Evolutionary conservation across 2,888 invertebrate species (phyloP), one percentile per base, ranked within the genome.

Genomic region (Drosophila yooni): DNA sequence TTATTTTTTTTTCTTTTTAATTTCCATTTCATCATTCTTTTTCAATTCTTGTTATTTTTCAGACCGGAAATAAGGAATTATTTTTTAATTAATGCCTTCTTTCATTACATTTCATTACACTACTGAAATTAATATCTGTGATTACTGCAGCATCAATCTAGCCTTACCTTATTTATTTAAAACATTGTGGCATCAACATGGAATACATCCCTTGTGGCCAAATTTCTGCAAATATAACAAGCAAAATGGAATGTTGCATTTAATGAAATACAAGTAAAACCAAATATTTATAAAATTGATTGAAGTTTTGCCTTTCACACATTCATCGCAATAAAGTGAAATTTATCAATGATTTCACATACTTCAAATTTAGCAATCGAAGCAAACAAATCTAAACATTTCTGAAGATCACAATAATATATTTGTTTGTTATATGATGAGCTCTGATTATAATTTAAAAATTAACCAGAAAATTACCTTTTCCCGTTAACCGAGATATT

Each of bases 401-500:
- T 40, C n/a, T n/a, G 10, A n/a, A n/a, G n/a, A n/a, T 43, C n/a
- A 11, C 11, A 2, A n/a, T 11, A n/a, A n/a, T 40, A n/a, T n/a
- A 11, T n/a, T n/a, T n/a, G n/a, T n/a, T 43, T 43, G 43, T 43
- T 43, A 6, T 11, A 13, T 21, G 13, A 13, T 21, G 3, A 21
- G 6, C 13, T 13, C 1, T 15, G 2, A 15, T 15, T 25, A 4
- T 25, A 25, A 2, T 4, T 46, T 46, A 7, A 15, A 43, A 46
- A 21, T 21, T 3, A 21, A 1, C 2, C 21, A 21, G 1, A 15
- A 46, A 13, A 15, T 46, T 7, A 21, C 2, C 0, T 21, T 21
- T 15, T 15, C 2, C 7, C 8, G 2, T 25, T 8, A 15, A 15
- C 8, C 15, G 21, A 46, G 4, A 4, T 2, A 15, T 15, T 46